Conservation (phyloP, 2,888 invertebrate species). For the Lymantria monacha region DNA sequence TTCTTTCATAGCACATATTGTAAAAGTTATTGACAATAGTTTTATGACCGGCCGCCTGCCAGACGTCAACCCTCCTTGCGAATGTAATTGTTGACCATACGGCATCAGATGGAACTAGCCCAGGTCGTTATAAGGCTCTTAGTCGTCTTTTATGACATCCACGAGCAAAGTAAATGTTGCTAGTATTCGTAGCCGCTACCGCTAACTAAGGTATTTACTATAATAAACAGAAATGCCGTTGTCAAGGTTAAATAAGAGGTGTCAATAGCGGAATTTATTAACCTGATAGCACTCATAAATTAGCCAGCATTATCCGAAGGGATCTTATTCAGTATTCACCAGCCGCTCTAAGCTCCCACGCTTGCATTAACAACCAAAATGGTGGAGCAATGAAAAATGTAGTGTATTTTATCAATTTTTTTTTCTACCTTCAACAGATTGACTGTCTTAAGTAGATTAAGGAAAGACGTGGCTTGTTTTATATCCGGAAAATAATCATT, state of each 20-base stretch:
- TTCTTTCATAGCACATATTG: too few relatives aligned
- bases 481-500: background rate
- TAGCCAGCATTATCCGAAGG: slow-evolving; percentile 29
- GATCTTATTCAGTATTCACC: slow-evolving; percentile 32
- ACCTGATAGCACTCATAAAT: slow-evolving; percentile 31
- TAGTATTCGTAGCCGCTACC: too few relatives aligned
- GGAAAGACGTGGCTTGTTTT: slow-evolving; percentile 19
- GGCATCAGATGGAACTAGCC: too few relatives aligned
- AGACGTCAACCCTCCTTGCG: too few relatives aligned
- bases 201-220: too few relatives aligned
- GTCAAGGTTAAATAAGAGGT: slow-evolving; percentile 20
- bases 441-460: slow-evolving; percentile 21
- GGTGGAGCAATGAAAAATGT: slow-evolving; percentile 32
- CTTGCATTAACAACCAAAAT: slow-evolving; percentile 27
- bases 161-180: too few relatives aligned
- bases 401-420: slow-evolving; percentile 29
- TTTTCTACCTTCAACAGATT: slow-evolving; percentile 20
- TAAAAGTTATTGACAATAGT: too few relatives aligned
- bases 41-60: too few relatives aligned
- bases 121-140: too few relatives aligned
- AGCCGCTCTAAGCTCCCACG: slow-evolving; percentile 1
- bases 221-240: too few relatives aligned
- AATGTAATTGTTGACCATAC: too few relatives aligned
- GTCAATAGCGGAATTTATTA: slow-evolving; percentile 26
- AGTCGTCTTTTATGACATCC: too few relatives aligned